Base-by-base conservation (phyloP, 2,888 invertebrate species). In the Leptinotarsa haldemani region DNA sequence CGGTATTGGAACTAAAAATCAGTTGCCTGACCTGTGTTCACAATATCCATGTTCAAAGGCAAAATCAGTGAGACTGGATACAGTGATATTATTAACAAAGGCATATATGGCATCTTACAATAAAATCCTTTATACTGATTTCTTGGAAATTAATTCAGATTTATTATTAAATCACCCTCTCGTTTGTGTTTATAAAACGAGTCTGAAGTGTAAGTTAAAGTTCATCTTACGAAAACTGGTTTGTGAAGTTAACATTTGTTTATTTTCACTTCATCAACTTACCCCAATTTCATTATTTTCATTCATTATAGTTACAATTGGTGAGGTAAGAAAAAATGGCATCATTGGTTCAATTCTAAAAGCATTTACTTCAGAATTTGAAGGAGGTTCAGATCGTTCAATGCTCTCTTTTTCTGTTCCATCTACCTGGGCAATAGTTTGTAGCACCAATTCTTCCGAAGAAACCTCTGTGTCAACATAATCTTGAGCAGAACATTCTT, bases 251-350 rank as follows among this genome's bases (percentile, higher is more conserved):
- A 7, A 30, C 30, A 7, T 30, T 30, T 30, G 30, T 30, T 30
- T 7, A 30, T 30, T 30, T 7, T 30, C 30, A 7, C 7, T 30
- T 30, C 30, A 25, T 25, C 5, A 30, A 69, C 66, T 71, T 72
- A 74, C 71, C 68, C 69, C 74, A 25, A 75, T 70, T 70, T 78
- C 78, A 61, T 77, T 69, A 70, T 72, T 70, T 61, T 77, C 76
- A 71, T 77, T 74, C 63, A 77, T 52, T 25, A 77, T 73, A 4
- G 75, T 73, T 58, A 74, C 74, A 46, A 76, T 46, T 47, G 75
- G 74, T 20, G 75, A 74, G 12, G 77, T 73, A n/a, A 78, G 71
- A 68, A 77, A 78, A 67, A 78, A 77, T 48, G 78, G 78, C 77
- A 78, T 78, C 67, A 77, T 73, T 46, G 78, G 77, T 56, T 78